Percentiles rank a stretch among this genome's conserved stretches.
Conservation (phyloP, 1,140 invertebrate genomes). For the Ylistrum balloti region DNA sequence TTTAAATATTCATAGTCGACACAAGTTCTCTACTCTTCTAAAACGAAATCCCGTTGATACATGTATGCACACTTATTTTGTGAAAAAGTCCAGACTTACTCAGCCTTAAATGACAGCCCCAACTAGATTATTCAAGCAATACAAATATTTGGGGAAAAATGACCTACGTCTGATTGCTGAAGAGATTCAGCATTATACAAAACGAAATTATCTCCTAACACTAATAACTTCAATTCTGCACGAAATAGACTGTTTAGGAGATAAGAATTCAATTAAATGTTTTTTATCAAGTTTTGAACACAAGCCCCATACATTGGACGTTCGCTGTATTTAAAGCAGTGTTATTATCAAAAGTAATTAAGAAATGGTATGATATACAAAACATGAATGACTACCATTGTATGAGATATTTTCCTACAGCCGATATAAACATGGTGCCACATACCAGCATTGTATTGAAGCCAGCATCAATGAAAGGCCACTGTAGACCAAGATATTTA, state of each 20-base stretch:
- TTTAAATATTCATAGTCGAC: too few species aligned
- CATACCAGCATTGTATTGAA: neutral
- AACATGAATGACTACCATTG: neutral
- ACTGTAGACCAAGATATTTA: too few species aligned
- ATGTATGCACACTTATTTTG: too few species aligned
- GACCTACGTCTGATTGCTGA: too few species aligned
- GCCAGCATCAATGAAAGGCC: neutral
- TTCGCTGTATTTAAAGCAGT: neutral
- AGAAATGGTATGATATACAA: neutral
- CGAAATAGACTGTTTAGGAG: neutral
- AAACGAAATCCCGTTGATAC: too few species aligned
- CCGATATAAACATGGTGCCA: too few species aligned
- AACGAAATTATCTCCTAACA: neutral
- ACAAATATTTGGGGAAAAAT: too few species aligned
- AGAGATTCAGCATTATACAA: neutral
- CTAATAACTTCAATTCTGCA: neutral
- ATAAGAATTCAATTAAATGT: slow-evolving; percentile 8
- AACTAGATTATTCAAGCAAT: too few species aligned
- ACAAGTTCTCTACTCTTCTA: too few species aligned
- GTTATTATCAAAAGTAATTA: neutral
- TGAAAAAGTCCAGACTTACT: too few species aligned
- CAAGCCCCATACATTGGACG: neutral
- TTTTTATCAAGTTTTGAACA: neutral
- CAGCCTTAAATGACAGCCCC: too few species aligned
- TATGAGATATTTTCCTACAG: neutral